phyloP scores from a whole-genome alignment of 2,113 vertebrate species.

The Psilopogon haemacephalus region DNA sequence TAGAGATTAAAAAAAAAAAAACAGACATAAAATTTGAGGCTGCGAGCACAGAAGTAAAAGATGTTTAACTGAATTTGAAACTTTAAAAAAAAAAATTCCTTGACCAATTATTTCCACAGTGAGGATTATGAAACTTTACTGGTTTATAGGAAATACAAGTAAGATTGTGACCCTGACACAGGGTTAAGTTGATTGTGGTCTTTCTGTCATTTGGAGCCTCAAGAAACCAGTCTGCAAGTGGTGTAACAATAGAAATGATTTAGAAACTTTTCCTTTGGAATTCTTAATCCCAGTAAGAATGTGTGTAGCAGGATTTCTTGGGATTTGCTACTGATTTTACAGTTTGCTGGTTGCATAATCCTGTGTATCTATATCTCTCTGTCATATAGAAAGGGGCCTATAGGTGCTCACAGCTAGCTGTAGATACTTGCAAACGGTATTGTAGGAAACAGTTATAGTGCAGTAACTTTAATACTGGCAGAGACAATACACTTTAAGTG shows the following conservation, averaged over 20 bases:
- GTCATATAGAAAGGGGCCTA: not conserved
- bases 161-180: not conserved
- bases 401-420: not conserved
- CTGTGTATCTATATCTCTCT: not conserved
- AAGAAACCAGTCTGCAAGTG: not conserved
- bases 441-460: not conserved
- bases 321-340: not conserved
- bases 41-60: not conserved
- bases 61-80: not conserved
- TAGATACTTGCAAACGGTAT: not conserved
- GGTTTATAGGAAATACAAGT: not conserved
- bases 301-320: not conserved
- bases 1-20: not conserved
- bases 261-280: not conserved
- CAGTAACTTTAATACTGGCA: not conserved
- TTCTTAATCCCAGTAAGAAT: not conserved
- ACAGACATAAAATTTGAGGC: not conserved
- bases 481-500: not conserved
- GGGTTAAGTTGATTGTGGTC: not conserved
- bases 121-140: not conserved
- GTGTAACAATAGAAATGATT: not conserved
- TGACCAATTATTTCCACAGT: not conserved
- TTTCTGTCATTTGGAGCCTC: not conserved
- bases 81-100: not conserved
- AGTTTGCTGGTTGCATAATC: not conserved